phyloP scores from a whole-genome alignment of 2,888 invertebrate genomes.

The Villa cingulata region DNA sequence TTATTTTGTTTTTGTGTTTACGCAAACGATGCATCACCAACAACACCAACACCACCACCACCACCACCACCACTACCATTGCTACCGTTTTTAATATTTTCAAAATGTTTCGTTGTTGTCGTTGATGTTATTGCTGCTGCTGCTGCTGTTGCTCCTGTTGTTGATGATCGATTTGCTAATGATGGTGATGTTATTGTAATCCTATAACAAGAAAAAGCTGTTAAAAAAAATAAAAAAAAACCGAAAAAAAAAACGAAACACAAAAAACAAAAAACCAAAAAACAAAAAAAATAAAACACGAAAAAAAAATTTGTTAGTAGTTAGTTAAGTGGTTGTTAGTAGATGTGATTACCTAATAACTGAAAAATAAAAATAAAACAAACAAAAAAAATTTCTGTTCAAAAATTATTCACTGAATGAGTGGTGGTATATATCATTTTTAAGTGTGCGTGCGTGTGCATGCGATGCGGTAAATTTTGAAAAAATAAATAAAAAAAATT shows the following conservation, averaged over 20 bases:
- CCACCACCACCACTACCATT: too few species aligned
- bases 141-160: conserved; percentile 33
- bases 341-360: neutral
- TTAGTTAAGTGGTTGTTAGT: neutral
- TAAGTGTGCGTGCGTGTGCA: too few species aligned
- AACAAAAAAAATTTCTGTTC: neutral
- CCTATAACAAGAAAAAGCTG: conserved; percentile 36
- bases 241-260: neutral
- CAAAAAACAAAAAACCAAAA: too few species aligned
- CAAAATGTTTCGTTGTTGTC: conserved; percentile 23
- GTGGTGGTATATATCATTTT: too few species aligned
- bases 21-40: conserved; percentile 23
- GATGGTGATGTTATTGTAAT: conserved; percentile 35
- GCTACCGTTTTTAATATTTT: conserved; percentile 21
- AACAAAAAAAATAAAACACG: neutral
- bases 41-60: too few species aligned
- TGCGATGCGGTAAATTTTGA: too few species aligned
- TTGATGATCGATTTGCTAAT: conserved; percentile 26
- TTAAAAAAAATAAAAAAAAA: conserved; percentile 11
- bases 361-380: neutral
- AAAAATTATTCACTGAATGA: neutral
- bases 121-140: conserved; percentile 27
- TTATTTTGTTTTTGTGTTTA: conserved; percentile 13
- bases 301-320: neutral
- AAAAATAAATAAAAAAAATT: too few species aligned